A percentile compares a stretch with the other conserved stretches of the same genome.
Evolutionary conservation across 2,888 invertebrate genomes (phyloP).

Genomic region (Amphipoea lucens): DNA sequence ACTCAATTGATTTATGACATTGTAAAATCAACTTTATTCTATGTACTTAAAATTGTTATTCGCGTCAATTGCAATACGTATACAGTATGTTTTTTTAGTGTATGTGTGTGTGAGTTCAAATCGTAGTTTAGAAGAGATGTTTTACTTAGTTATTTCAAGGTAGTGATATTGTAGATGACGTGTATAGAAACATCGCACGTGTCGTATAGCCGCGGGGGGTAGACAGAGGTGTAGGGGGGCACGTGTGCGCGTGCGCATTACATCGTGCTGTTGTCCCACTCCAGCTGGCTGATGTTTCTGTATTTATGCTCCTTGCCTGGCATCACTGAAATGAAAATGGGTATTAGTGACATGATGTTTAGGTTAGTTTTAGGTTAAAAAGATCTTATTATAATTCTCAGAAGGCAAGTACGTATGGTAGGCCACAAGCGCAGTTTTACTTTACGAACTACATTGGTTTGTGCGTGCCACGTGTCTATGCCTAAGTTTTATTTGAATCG

Average conservation of each 20-base stretch:
- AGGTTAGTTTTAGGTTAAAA: not conserved
- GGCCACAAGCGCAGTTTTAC: not conserved
- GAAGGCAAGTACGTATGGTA: not conserved
- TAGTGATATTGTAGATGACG: conserved; percentile 32
- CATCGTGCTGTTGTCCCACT: conserved; percentile 95
- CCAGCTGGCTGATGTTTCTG: conserved; percentile 94
- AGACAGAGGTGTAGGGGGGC: conserved; percentile 58
- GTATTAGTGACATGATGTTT: not conserved
- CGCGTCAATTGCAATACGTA: not conserved
- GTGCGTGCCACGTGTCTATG: not conserved
- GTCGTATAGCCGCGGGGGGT: conserved; percentile 55
- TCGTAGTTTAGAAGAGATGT: not conserved
- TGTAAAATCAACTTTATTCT: not conserved
- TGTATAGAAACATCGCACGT: conserved; percentile 56
- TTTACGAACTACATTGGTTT: not conserved
- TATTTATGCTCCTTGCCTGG: conserved; percentile 91
- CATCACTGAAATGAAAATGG: conserved; percentile 77
- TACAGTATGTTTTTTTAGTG: not conserved
- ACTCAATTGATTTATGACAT: not conserved
- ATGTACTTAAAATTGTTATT: conserved; percentile 1
- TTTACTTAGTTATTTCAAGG: not conserved
- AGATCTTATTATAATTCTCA: not conserved
- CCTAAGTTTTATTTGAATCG: not conserved
- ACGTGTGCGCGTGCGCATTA: conserved; percentile 81
- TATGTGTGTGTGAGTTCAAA: conserved; percentile 23